Evolutionary conservation across 2,113 vertebrate species (phyloP), one percentile per base, ranked within the genome.

Genomic region (Riparia riparia): DNA sequence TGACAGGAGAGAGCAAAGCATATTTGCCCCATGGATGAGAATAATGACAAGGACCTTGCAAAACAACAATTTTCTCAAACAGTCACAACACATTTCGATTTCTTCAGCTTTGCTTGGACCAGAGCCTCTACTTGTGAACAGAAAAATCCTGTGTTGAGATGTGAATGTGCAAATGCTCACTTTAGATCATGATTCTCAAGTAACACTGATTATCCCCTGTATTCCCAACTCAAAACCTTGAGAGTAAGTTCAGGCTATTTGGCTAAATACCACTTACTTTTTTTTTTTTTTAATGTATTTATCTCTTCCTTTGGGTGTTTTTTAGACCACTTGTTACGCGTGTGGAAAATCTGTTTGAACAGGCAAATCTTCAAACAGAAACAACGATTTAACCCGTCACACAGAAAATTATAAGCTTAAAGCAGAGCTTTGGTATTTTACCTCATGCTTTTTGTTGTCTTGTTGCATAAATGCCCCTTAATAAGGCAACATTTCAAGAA

Each of bases 151-250:
- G 8, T 7, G 34, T 1, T 11, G 34, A 74, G 64, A 61, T 0
- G 12, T 2, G 2, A 89, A 66, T 0, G 37, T 10, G 4, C 2
- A 32, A 63, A 47, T 0, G 44, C n/a, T 41, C 49, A 5, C 34
- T 49, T 19, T 1, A 32, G 29, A 17, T 0, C 12, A 32, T 0
- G 29, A 73, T 31, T 15, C 14, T 24, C 37, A 20, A 1, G 3
- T 2, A 76, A 20, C 41, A 7, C 17, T 12, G 16, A 64, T 31
- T 51, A 29, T 9, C 41, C 15, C 42, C 49, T 15, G 22, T 50
- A 45, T 56, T 57, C 70, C 44, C 42, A 65, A 8, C 39, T 29
- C 72, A 4, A 7, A 2, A 8, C 6, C 25, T 49, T 26, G 66
- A 79, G 5, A 28, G 29, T 2, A n/a, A 73, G 3, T n/a, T 90